These are phyloP conservation scores for Heliornis fulica DNA, from an alignment of 2,113 vertebrate genomes.

Conservation along the genomic window DNA sequence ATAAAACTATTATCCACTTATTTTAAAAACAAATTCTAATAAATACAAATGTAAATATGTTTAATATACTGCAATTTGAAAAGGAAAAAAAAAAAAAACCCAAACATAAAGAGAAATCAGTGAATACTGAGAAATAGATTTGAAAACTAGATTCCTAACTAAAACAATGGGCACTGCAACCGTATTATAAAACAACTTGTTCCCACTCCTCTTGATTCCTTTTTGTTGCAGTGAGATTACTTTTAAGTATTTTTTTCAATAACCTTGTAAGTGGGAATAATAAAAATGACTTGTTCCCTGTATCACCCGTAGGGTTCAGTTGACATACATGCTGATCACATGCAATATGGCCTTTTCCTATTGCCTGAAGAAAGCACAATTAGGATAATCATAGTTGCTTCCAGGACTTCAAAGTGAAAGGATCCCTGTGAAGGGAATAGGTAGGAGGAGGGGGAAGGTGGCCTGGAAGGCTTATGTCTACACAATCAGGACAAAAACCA, in stretches of 20 bases:
- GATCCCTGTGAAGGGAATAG: neutral
- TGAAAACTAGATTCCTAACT: neutral
- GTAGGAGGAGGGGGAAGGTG: neutral
- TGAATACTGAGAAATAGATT: neutral
- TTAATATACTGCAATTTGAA: neutral
- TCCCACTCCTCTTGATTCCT: neutral
- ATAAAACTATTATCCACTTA: neutral
- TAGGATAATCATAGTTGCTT: neutral
- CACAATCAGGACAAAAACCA: constrained; percentile 57
- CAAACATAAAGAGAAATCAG: neutral
- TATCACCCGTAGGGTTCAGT: neutral
- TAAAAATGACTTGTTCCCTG: neutral
- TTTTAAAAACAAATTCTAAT: neutral
- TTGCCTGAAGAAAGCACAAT: neutral
- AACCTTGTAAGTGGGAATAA: neutral
- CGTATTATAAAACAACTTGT: neutral
- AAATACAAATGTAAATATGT: neutral
- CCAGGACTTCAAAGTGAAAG: neutral
- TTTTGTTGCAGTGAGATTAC: neutral
- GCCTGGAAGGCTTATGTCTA: constrained; percentile 47
- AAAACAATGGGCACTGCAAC: neutral
- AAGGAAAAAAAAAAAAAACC: neutral
- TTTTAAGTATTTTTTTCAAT: neutral
- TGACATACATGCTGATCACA: neutral
- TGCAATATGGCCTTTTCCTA: neutral